Conservation (phyloP, 1,140 invertebrate genomes). For the Eubasilissa regina region DNA sequence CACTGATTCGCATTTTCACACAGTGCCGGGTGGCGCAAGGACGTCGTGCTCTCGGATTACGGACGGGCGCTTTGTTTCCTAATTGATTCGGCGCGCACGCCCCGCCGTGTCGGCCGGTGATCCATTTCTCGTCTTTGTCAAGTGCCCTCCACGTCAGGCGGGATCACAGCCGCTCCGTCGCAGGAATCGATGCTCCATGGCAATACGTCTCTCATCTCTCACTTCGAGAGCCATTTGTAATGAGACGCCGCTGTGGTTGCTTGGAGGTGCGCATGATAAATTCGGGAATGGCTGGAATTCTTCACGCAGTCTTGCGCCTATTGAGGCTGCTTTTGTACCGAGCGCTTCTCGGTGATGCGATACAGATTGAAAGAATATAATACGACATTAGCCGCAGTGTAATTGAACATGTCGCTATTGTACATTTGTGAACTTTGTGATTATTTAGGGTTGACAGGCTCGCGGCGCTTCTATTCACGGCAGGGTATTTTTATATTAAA, state of each 20-base stretch:
- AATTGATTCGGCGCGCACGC: conserved; percentile 46
- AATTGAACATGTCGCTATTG: too few relatives aligned
- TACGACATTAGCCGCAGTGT: too few relatives aligned
- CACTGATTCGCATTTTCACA: conserved; percentile 26
- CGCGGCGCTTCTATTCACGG: too few relatives aligned
- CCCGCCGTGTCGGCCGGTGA: conserved; percentile 37
- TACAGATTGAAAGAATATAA: not conserved
- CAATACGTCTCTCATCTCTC: conserved; percentile 42
- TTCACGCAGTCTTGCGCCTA: not conserved
- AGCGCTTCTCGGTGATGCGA: not conserved
- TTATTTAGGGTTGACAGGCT: too few relatives aligned
- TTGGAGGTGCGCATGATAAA: conserved; percentile 7
- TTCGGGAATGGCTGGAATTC: not conserved
- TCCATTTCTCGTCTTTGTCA: conserved; percentile 48
- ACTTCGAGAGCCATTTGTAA: conserved; percentile 7
- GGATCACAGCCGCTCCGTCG: not conserved
- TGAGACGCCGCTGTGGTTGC: conserved; percentile 15
- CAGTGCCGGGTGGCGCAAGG: conserved; percentile 9
- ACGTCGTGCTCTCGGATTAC: conserved; percentile 36
- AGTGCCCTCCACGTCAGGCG: conserved; percentile 1
- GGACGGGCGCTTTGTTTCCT: conserved; percentile 22
- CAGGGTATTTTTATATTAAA: too few relatives aligned
- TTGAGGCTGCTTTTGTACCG: not conserved
- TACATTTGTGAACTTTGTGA: too few relatives aligned
- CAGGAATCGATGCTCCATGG: conserved; percentile 40